Percentiles rank a stretch among this genome's conserved stretches.
Conservation (phyloP, 2,797 vertebrate genomes). For the Pogoniulus pusillus region DNA sequence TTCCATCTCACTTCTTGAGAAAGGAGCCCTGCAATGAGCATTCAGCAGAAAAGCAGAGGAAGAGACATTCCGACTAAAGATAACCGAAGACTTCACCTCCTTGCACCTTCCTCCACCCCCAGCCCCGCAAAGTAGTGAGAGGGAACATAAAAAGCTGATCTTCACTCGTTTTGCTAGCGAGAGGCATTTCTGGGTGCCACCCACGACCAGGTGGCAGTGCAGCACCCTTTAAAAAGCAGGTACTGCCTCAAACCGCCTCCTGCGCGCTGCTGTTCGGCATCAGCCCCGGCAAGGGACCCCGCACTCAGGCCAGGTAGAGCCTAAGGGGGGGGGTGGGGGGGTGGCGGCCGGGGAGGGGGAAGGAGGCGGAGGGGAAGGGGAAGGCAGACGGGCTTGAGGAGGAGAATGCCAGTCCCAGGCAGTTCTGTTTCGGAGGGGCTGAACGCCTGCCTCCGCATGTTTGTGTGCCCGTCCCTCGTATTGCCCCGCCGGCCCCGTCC, state of each 20-base stretch:
- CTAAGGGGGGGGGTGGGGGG: too few species aligned
- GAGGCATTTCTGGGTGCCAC: rapidly evolving
- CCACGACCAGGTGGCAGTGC: rapidly evolving
- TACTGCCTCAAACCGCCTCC: not conserved
- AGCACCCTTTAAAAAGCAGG: too few species aligned
- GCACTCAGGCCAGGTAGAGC: not conserved
- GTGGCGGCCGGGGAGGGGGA: not conserved
- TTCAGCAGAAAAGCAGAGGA: not conserved
- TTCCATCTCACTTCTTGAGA: not conserved
- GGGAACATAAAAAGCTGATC: not conserved
- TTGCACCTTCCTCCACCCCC: not conserved
- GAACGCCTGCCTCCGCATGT: too few species aligned
- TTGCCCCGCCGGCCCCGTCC: too few species aligned
- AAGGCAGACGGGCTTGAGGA: not conserved
- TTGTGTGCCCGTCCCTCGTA: too few species aligned
- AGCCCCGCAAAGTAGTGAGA: not conserved
- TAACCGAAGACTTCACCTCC: not conserved
- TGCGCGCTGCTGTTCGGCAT: not conserved
- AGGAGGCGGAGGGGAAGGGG: not conserved
- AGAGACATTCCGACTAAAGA: not conserved
- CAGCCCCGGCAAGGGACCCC: not conserved
- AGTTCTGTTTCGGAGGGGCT: not conserved
- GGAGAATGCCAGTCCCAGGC: not conserved
- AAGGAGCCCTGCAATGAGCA: rapidly evolving
- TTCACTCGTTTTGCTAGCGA: rapidly evolving